Base-by-base conservation (phyloP, 2,113 vertebrate species). In the Butastur rufipennis region DNA sequence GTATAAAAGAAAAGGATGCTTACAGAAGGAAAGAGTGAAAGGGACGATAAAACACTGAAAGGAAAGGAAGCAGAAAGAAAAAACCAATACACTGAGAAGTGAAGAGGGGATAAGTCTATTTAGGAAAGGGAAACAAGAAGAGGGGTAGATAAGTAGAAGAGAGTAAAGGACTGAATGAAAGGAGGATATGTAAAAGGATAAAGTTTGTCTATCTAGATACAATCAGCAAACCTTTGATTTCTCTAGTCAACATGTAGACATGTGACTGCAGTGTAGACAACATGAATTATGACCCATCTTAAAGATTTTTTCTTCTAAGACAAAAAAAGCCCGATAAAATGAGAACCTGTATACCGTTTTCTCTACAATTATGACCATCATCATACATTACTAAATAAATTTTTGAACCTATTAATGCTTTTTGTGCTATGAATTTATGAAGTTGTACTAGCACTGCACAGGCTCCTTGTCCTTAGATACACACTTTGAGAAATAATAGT, bases 121-220 rank as follows among this genome's bases (percentile, higher is more conserved):
- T 89, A 81, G 66, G 68, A 89, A 85, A 91, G 40, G 31, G 70
- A 93, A 85, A 52, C 18, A 80, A 79, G n/a, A 84, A 85, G 62
- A 56, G 14, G 23, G 15, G 13, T 34, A 89, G 61, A 72, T 42
- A 89, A 86, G 86, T 8, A 2, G 20, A 88, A 78, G 13, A 70
- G 12, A 84, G 32, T 89, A 93, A 91, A 96, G 87, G 93, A 92
- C 82, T 80, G 81, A 93, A 91, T 91, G 93, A 97, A 94, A 96
- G 89, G 90, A 96, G 77, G 92, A 91, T 96, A 94, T 97, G 95
- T 94, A 87, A 89, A 87, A 94, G 73, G 87, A 96, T 91, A 91
- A 96, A 93, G 66, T 94, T 94, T 95, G 94, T 93, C 90, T 94
- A 53, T 95, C 36, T 62, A 93, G 93, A 96, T 62, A 68, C 16